Evolutionary conservation across 2,113 vertebrate species (phyloP).

Genomic region (Apteryx mantelli): DNA sequence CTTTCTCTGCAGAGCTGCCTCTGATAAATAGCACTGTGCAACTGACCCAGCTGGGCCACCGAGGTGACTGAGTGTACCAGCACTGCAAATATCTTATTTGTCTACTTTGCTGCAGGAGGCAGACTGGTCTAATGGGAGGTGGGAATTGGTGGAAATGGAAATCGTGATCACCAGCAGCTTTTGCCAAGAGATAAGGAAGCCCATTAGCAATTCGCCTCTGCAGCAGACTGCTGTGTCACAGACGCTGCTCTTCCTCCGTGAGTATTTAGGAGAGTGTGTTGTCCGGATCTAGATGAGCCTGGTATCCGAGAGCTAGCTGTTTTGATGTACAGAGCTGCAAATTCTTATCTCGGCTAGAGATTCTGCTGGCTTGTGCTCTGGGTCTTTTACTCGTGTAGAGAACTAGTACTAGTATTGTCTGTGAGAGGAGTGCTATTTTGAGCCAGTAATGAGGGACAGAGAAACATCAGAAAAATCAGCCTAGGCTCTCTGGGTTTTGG

Average conservation of each 20-base stretch:
- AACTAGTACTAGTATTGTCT: neutral
- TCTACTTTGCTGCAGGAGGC: neutral
- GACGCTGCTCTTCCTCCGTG: neutral
- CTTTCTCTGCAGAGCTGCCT: neutral
- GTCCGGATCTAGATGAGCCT: neutral
- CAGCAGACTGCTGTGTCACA: neutral
- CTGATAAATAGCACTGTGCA: neutral
- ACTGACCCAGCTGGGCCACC: neutral
- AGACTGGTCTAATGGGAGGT: neutral
- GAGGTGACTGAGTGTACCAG: neutral
- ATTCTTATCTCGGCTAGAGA: neutral
- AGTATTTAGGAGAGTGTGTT: rapidly evolving
- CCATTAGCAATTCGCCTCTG: neutral
- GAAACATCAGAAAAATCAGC: neutral
- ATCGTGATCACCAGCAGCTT: neutral
- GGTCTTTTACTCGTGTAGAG: neutral
- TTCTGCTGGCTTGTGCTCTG: rapidly evolving
- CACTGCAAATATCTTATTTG: neutral
- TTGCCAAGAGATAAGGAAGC: constrained; percentile 26
- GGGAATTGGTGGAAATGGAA: constrained; percentile 10
- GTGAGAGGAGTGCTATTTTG: neutral
- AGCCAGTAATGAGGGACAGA: neutral
- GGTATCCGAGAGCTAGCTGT: neutral
- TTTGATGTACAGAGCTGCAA: neutral
- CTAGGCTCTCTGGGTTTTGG: neutral